Base-by-base conservation (phyloP, 2,888 invertebrate species). In the Norana najaformis region DNA sequence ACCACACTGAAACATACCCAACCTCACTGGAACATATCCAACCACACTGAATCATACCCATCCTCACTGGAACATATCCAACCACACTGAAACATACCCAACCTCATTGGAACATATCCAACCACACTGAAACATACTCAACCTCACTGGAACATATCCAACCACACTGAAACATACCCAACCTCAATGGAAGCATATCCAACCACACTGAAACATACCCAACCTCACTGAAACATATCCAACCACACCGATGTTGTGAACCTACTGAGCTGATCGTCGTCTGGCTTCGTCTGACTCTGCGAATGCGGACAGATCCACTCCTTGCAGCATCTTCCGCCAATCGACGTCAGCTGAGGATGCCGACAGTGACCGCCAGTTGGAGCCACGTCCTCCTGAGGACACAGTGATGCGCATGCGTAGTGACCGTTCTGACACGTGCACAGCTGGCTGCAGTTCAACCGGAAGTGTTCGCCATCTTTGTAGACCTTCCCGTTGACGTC, bases 341-440 rank as follows among this genome's bases (percentile, higher is more conserved):
- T 96, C 92, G 96, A 96, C 90, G 96, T 96, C 90, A 97, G 95
- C 90, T 96, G 95, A 36, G 97, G 96, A 93, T 96, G 96, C 93
- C 95, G 95, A 95, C 97, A 97, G 92, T 96, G 96, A n/a, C 93
- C 91, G 38, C 90, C 90, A 90, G 96, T 96, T n/a, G 97, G 97
- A 90, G 96, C 96, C 92, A 96, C 96, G 94, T 96, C 96, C 94
- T 97, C 97, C 93, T 96, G 96, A 41, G 96, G 96, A 93, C 97
- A 97, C 91, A 96, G 94, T 88, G 96, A 96, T 83, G 96, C 96
- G 94, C 97, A 97, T 90, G 96, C 96, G 95, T 96, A 96, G 90
- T 96, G 96, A 16, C 97, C 97, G 94, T 97, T 96, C 95, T 96
- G 96, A 93, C 96, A 96, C 41, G 96, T 96, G 94, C 96, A 96